Evolutionary conservation across 2,797 vertebrate genomes (phyloP).

Genomic region (Ciconia nigra): DNA sequence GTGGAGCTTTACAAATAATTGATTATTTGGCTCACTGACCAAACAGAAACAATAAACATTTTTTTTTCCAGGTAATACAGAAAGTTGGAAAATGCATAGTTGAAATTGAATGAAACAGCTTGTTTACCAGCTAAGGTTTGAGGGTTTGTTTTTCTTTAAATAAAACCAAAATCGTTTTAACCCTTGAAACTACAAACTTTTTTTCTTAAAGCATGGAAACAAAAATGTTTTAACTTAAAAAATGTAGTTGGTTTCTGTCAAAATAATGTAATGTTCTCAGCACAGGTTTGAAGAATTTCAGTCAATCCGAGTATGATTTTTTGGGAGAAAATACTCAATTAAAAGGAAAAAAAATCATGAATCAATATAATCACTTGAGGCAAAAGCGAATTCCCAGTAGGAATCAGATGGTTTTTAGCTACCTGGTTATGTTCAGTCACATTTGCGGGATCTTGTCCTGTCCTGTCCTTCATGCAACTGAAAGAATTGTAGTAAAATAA

Average conservation of each 20-base stretch:
- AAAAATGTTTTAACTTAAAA: neutral
- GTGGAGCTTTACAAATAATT: neutral
- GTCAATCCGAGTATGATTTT: neutral
- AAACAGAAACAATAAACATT: neutral
- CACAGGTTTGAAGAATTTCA: neutral
- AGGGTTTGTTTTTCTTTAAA: neutral
- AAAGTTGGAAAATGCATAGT: neutral
- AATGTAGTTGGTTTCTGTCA: neutral
- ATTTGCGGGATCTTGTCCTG: rapidly evolving
- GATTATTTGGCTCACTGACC: neutral
- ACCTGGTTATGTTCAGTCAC: neutral
- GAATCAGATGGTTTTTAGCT: neutral
- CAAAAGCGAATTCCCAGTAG: neutral
- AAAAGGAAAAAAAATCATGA: neutral
- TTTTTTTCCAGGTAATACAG: neutral
- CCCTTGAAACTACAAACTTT: neutral
- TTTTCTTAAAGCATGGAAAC: neutral
- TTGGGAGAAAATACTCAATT: neutral
- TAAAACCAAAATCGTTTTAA: neutral
- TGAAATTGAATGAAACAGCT: neutral
- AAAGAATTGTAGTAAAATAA: neutral
- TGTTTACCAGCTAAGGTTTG: neutral
- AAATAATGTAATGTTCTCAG: neutral
- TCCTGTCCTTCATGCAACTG: neutral
- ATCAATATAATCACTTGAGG: neutral